Conservation (phyloP, 2,797 vertebrate genomes). For the Manis pentadactyla region DNA sequence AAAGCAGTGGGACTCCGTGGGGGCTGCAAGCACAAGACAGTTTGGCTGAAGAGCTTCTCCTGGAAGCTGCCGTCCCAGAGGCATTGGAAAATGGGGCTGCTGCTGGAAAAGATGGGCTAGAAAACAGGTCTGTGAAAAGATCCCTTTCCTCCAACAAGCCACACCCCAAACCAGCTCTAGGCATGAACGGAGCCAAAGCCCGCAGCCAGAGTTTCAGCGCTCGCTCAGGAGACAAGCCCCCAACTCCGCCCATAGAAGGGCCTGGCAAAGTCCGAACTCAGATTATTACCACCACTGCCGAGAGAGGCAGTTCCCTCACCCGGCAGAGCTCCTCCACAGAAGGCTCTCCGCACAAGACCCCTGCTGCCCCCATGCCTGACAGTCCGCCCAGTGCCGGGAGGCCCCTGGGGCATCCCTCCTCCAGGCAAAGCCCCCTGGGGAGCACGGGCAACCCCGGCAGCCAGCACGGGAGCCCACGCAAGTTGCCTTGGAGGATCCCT, state of each 20-base stretch:
- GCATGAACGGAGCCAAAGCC: conserved; percentile 96
- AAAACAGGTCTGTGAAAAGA: conserved; percentile 89
- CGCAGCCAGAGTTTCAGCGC: conserved; percentile 95
- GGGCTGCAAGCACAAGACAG: conserved; percentile 80
- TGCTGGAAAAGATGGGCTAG: conserved; percentile 85
- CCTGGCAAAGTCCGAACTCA: conserved; percentile 92
- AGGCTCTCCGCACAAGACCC: conserved; percentile 86
- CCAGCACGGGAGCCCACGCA: conserved; percentile 89
- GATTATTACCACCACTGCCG: conserved; percentile 95
- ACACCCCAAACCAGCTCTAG: conserved; percentile 93
- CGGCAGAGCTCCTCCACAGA: conserved; percentile 91
- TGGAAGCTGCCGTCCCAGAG: conserved; percentile 76
- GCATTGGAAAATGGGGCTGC: conserved; percentile 80
- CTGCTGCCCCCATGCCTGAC: conserved; percentile 80
- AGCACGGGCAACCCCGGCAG: conserved; percentile 85
- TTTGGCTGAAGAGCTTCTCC: conserved; percentile 72
- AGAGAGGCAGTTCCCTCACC: conserved; percentile 93
- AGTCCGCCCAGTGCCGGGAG: conserved; percentile 76
- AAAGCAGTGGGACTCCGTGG: conserved; percentile 70
- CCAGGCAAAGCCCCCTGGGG: conserved; percentile 86
- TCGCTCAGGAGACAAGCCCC: conserved; percentile 91
- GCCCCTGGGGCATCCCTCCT: conserved; percentile 72
- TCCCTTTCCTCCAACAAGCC: conserved; percentile 93
- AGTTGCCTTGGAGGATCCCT: conserved; percentile 83
- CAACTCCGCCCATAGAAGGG: conserved; percentile 86